Base-by-base conservation (phyloP, 2,797 vertebrate species). In the Sphenopsis melanotis region DNA sequence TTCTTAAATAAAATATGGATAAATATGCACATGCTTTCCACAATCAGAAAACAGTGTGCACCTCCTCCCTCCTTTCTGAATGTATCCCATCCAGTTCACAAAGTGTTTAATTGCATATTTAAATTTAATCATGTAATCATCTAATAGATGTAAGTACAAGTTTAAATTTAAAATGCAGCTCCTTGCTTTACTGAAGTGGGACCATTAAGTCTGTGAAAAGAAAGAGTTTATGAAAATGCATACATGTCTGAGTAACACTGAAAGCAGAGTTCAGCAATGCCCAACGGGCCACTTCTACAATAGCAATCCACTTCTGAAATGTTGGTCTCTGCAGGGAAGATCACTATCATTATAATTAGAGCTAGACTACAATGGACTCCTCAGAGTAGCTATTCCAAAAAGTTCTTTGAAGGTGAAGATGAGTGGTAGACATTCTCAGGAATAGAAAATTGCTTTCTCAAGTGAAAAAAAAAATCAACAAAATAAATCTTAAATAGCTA, bases 331-430 rank as follows among this genome's bases (percentile, higher is more conserved):
- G 80, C 83, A 94, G 90, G 88, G 93, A 94, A 96, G 96, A 96
- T 96, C 74, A 39, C 76, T 95, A 96, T 96, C 95, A 52, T 91
- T 96, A 41, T 94, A 94, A 96, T 96, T 94, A 91, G 87, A 93
- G 59, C 66, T 93, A 22, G 29, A 34, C 65, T 93, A 90, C 91
- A 94, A 84, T 91, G 83, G 80, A 44, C 94, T 88, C 70, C 72
- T 90, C 76, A 72, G 21, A 88, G 90, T 15, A 94, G 55, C 83
- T 94, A 30, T 82, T 93, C 78, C 83, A 75, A 91, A 78, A 91
- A 88, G 69, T 88, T 91, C 90, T 96, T 96, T 95, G 94, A 96
- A 94, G 95, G 59, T 94, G 74, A 88, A 86, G 65, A 79, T 52
- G 69, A 90, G 93, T 82, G 42, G 87, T 93, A 94, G 59, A 39